These are phyloP conservation scores for Coelopa frigida DNA, from an alignment of 1,140 invertebrate genomes.

Conservation along the genomic window DNA sequence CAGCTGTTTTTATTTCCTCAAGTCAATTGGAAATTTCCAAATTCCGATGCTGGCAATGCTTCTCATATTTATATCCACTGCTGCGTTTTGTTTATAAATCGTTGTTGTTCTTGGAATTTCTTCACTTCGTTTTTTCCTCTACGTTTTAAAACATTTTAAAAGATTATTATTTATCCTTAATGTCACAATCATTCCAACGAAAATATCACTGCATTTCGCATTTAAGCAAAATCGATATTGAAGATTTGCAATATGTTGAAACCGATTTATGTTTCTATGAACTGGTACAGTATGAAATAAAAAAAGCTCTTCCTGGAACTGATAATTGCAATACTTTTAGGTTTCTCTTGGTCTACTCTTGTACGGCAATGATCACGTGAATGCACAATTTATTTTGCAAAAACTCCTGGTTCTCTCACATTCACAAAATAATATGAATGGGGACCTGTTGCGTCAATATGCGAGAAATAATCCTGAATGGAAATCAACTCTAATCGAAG, in stretches of 20 bases:
- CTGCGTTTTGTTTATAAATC: too few species aligned
- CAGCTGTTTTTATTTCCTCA: too few species aligned
- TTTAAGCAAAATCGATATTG: slow-evolving; percentile 19
- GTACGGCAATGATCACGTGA: slow-evolving; percentile 22
- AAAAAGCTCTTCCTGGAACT: background rate
- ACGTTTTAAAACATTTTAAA: too few species aligned
- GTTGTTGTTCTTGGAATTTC: too few species aligned
- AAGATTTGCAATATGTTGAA: slow-evolving; percentile 32
- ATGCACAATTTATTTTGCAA: slow-evolving; percentile 26
- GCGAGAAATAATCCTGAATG: slow-evolving; percentile 23
- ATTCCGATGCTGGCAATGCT: too few species aligned
- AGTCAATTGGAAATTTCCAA: too few species aligned
- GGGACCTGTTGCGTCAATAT: slow-evolving; percentile 26
- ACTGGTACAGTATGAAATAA: slow-evolving; percentile 16
- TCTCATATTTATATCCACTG: too few species aligned
- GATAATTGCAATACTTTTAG: slow-evolving; percentile 14
- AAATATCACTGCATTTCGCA: too few species aligned
- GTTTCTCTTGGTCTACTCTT: slow-evolving; percentile 29
- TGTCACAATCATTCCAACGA: too few species aligned
- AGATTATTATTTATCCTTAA: too few species aligned
- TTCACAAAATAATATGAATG: background rate
- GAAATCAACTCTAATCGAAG: slow-evolving; percentile 27
- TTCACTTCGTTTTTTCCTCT: too few species aligned
- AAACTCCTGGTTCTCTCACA: slow-evolving; percentile 18
- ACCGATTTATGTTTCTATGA: slow-evolving; percentile 27